phyloP scores from a whole-genome alignment of 2,888 invertebrate genomes.

The Listrodromus nycthemerus region DNA sequence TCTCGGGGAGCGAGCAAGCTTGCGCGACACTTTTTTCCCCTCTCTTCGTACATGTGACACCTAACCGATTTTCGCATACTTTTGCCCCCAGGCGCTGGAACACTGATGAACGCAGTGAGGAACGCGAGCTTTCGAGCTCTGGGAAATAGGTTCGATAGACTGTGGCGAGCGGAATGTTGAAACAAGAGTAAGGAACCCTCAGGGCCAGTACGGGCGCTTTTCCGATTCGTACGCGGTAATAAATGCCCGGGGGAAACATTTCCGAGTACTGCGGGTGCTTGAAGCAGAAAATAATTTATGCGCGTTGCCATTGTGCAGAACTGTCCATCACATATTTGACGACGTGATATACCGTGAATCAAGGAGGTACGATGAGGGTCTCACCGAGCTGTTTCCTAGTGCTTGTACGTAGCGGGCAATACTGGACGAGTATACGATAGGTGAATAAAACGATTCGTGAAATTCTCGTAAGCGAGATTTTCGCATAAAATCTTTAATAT shows the following conservation, averaged over 20 bases:
- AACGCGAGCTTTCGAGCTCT: slow-evolving; percentile 14
- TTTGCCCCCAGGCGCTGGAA: slow-evolving; percentile 26
- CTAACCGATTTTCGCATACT: slow-evolving; percentile 60
- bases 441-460: slow-evolving; percentile 53
- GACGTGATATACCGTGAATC: slow-evolving; percentile 40
- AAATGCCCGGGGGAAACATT: not conserved
- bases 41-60: slow-evolving; percentile 30
- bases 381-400: not conserved
- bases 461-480: slow-evolving; percentile 62
- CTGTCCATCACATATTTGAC: slow-evolving; percentile 24
- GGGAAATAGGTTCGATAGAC: slow-evolving; percentile 20
- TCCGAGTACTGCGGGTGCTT: not conserved
- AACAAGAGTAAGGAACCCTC: slow-evolving; percentile 18
- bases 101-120: slow-evolving; percentile 14
- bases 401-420: not conserved
- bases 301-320: not conserved
- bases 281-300: not conserved
- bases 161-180: slow-evolving; percentile 10
- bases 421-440: slow-evolving; percentile 46
- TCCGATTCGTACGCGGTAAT: not conserved
- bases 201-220: not conserved
- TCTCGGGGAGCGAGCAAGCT: slow-evolving; percentile 19
- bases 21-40: slow-evolving; percentile 41
- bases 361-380: slow-evolving; percentile 13
- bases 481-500: slow-evolving; percentile 70